phyloP scores from a whole-genome alignment of 2,797 vertebrate species.

The Gymnoscopelus braueri region DNA sequence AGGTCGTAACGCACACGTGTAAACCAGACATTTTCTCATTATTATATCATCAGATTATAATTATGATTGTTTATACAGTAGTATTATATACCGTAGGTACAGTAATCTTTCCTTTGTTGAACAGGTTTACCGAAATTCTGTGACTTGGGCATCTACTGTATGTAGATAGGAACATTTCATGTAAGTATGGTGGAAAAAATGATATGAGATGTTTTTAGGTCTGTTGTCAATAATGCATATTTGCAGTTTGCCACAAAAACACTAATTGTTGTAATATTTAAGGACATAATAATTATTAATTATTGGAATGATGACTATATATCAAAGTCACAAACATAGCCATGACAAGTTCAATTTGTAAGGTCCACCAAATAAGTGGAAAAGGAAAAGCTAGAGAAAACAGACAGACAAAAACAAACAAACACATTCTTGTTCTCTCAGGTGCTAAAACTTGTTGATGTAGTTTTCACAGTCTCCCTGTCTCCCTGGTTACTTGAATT shows the following conservation, averaged over 20 bases:
- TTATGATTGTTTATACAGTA: too few relatives aligned
- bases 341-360: slow-evolving; percentile 43
- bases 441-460: slow-evolving; percentile 19
- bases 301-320: not conserved
- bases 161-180: too few relatives aligned
- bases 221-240: slow-evolving; percentile 35
- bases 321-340: slow-evolving; percentile 39
- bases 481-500: slow-evolving; percentile 41
- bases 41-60: too few relatives aligned
- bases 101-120: too few relatives aligned
- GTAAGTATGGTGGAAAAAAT: too few relatives aligned
- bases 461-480: slow-evolving; percentile 31
- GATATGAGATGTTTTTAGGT: too few relatives aligned
- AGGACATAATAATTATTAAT: slow-evolving; percentile 6
- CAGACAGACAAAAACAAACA: too few relatives aligned
- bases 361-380: slow-evolving; percentile 19
- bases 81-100: too few relatives aligned
- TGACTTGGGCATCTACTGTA: too few relatives aligned
- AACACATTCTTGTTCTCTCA: slow-evolving; percentile 47
- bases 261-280: not conserved
- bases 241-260: slow-evolving; percentile 15
- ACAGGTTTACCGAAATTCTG: too few relatives aligned
- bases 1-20: too few relatives aligned
- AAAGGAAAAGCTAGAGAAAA: slow-evolving; percentile 2
- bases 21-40: too few relatives aligned